A percentile compares a stretch with the other conserved stretches of the same genome.
Conservation (phyloP, 2,113 vertebrate species). For the Nettapus auritus region DNA sequence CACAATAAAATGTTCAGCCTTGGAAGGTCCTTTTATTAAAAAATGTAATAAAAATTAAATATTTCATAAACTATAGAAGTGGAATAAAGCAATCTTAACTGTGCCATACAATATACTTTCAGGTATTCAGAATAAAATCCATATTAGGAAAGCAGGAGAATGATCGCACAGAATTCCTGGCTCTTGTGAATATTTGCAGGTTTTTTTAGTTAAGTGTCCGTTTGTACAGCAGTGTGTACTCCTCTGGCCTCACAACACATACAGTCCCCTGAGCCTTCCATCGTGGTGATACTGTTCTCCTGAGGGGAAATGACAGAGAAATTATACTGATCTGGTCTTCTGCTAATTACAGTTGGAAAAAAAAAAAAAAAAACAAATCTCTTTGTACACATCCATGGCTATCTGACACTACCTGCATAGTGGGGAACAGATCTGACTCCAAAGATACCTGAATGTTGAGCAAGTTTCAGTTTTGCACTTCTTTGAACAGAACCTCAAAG, state of each 20-base stretch:
- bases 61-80: slow-evolving; percentile 12
- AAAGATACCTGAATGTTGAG: not conserved
- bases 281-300: not conserved
- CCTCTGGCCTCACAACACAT: not conserved
- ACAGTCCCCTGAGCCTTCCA: not conserved
- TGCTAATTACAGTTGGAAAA: not conserved
- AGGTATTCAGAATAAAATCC: not conserved
- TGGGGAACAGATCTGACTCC: not conserved
- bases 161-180: not conserved
- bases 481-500: not conserved
- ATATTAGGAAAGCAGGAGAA: not conserved
- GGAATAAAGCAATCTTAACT: not conserved
- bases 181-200: not conserved
- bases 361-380: not conserved
- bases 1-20: not conserved
- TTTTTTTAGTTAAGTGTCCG: not conserved
- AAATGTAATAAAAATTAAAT: slow-evolving; percentile 17
- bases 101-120: not conserved
- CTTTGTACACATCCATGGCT: not conserved
- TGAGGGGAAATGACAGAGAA: not conserved
- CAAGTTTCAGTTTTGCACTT: not conserved
- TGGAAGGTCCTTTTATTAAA: slow-evolving; percentile 14
- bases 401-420: not conserved
- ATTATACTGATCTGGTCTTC: not conserved
- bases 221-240: not conserved